Percentiles rank a stretch among this genome's conserved stretches.
Evolutionary conservation across 2,797 vertebrate species (phyloP).

Genomic region (Pseudochromis fuscus): DNA sequence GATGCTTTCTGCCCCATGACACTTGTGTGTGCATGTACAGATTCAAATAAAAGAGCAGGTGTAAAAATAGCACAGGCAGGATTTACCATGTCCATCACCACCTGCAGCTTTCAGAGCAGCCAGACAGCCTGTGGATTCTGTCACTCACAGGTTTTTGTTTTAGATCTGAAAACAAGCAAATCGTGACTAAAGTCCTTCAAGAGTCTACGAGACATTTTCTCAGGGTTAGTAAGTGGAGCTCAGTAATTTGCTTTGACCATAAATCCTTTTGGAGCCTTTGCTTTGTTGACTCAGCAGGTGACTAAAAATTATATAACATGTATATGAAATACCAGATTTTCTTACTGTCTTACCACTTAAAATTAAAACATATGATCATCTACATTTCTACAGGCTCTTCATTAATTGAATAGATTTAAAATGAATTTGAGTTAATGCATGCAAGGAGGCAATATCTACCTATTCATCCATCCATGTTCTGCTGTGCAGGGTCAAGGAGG

Average conservation of each 20-base stretch:
- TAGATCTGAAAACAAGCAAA: slow-evolving; percentile 7
- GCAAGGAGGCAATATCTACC: neutral
- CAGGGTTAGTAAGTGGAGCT: no score
- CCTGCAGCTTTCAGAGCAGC: slow-evolving; percentile 12
- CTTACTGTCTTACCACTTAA: no score
- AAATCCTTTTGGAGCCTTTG: no score
- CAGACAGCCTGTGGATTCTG: slow-evolving; percentile 16
- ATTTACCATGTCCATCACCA: slow-evolving; percentile 12
- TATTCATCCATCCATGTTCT: neutral
- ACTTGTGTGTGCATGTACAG: slow-evolving; percentile 1
- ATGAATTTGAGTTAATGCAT: no score
- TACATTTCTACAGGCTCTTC: no score
- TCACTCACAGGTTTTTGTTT: slow-evolving; percentile 8
- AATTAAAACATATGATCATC: no score
- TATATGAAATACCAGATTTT: no score
- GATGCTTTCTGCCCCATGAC: slow-evolving; percentile 10
- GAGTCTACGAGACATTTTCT: neutral
- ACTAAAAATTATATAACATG: neutral
- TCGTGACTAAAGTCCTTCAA: neutral
- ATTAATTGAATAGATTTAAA: no score
- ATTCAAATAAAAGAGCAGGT: slow-evolving; percentile 19
- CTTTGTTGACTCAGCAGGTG: no score
- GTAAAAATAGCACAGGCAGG: slow-evolving; percentile 8
- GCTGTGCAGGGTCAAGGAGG: no score
- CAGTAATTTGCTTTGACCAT: no score